Evolutionary conservation across 37 sponge, comb jelly and placozoan species (phyloP), one percentile per base, ranked within the genome.

Genomic region (Aplysina aerophoba): DNA sequence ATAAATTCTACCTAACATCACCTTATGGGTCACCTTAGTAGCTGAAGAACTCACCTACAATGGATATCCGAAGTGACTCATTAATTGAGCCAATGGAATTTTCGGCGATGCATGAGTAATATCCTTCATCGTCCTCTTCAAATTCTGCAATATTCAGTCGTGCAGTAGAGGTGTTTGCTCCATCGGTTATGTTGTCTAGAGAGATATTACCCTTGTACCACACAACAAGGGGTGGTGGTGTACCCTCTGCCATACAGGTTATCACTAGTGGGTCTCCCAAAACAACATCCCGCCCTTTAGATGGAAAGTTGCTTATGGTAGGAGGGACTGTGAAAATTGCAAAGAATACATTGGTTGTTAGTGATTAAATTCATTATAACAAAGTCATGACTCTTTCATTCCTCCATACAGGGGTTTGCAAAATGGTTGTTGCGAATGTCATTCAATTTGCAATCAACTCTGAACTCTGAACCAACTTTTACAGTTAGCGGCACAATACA

Each of bases 251-350:
- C 4, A 21, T 4, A 15, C 78, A 75, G 13, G 44, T n/a, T 41
- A 75, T 44, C 44, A 50, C 54, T 24, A 75, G 37, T n/a, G n/a
- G 44, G 24, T 75, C 78, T 41, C 78, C 78, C 11, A 53, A 2
- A 12, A 75, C 78, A 22, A 75, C 78, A 75, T 41, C 53, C 16
- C 78, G 78, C 16, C 17, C 25, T 75, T 12, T 3, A 4, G 44
- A 41, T 25, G 78, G 78, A 24, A 50, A 53, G 21, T 40, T 41
- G n/a, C 44, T 40, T 36, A 40, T 75, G 4, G 44, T 15, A 12
- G 78, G 78, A 40, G 44, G 54, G 44, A 3, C 78, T 75, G 78
- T 24, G 41, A 71, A 25, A 67, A 25, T 25, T 67, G 69, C n/a
- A 67, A n/a, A n/a, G n/a, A n/a, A n/a, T n/a, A n/a, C n/a, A n/a